Percentiles rank a stretch among this genome's conserved stretches.
These are phyloP conservation scores for Athalia circularis DNA, from an alignment of 2,888 invertebrate genomes.

Conservation along the genomic window DNA sequence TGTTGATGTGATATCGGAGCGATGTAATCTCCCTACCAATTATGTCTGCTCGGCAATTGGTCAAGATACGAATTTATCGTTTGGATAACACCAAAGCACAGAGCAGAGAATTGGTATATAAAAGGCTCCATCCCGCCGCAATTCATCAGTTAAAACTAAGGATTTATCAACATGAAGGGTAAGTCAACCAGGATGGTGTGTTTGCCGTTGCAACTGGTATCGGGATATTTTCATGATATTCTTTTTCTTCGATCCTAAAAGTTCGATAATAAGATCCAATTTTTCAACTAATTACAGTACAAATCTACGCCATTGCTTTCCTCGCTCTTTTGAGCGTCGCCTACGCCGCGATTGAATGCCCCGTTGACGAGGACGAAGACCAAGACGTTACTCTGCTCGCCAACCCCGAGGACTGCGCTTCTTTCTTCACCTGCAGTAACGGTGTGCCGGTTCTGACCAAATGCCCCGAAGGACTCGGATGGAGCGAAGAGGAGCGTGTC, in stretches of 20 bases:
- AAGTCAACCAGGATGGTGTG: background rate
- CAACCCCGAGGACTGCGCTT: conserved; percentile 59
- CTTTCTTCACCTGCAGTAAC: conserved; percentile 59
- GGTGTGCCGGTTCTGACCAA: conserved; percentile 54
- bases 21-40: no score
- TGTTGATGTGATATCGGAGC: no score
- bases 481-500: conserved; percentile 55
- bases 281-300: background rate
- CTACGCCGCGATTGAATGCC: conserved; percentile 46
- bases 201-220: no score
- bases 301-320: conserved; percentile 42
- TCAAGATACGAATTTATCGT: no score
- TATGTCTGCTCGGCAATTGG: no score
- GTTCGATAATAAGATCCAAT: no score
- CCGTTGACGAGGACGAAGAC: conserved; percentile 46
- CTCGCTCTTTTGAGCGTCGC: conserved; percentile 48
- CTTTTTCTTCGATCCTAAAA: no score
- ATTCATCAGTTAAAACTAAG: background rate
- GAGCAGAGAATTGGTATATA: background rate
- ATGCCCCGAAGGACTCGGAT: conserved; percentile 61
- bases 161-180: conserved; percentile 15
- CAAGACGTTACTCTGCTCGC: conserved; percentile 54
- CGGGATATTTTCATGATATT: no score
- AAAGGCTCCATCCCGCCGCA: background rate
- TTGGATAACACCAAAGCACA: no score